phyloP scores from a whole-genome alignment of 2,888 invertebrate genomes.

The Mystacides longicornis region DNA sequence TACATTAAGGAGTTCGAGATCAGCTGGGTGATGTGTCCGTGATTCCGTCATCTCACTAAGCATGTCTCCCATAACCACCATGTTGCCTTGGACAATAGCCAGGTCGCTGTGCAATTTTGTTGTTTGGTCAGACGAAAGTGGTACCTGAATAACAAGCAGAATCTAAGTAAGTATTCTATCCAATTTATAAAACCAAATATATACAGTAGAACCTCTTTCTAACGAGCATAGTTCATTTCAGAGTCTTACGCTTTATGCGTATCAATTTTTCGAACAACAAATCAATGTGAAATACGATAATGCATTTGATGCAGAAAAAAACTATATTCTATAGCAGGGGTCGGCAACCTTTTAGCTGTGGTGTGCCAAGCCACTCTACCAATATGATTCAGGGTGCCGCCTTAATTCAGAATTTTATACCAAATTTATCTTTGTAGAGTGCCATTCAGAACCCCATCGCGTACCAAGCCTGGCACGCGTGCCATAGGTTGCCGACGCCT shows the following conservation, averaged over 20 bases:
- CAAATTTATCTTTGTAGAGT: too few relatives aligned
- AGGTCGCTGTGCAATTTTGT: constrained; percentile 87
- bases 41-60: constrained; percentile 83
- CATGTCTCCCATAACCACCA: constrained; percentile 93
- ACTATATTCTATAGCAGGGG: too few relatives aligned
- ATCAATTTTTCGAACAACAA: not conserved
- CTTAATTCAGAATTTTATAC: too few relatives aligned
- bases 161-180: not conserved
- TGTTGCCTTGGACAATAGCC: constrained; percentile 88
- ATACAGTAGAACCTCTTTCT: too few relatives aligned
- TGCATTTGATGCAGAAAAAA: not conserved
- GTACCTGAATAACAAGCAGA: constrained; percentile 29
- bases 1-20: constrained; percentile 80
- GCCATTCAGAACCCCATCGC: too few relatives aligned
- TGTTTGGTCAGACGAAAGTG: constrained; percentile 66
- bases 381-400: too few relatives aligned
- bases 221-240: too few relatives aligned
- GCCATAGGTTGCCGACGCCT: too few relatives aligned
- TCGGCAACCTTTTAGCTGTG: too few relatives aligned
- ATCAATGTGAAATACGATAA: not conserved
- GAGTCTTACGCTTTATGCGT: too few relatives aligned
- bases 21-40: constrained; percentile 79
- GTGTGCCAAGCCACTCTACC: too few relatives aligned
- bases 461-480: too few relatives aligned
- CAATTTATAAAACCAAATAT: not conserved